phyloP scores from a whole-genome alignment of 2,113 vertebrate genomes.

The Trogon surrucura region DNA sequence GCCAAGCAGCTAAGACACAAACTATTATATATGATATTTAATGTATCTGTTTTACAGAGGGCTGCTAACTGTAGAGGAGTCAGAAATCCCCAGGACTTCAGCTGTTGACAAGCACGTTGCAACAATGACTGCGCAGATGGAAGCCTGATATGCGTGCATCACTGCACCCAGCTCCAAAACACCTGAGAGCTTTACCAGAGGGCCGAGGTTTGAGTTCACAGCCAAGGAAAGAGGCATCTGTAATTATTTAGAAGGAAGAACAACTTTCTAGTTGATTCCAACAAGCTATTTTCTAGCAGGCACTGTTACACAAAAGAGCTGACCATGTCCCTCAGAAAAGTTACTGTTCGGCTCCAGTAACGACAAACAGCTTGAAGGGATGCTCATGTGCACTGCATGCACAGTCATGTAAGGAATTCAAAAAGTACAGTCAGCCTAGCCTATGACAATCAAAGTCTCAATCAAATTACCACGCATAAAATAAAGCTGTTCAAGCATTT shows the following conservation, averaged over 20 bases:
- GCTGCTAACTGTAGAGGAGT: not conserved
- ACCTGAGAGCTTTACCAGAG: not conserved
- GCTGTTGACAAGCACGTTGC: not conserved
- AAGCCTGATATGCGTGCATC: not conserved
- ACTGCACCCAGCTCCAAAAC: not conserved
- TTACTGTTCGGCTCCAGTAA: not conserved
- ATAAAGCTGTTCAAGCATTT: not conserved
- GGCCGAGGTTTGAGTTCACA: not conserved
- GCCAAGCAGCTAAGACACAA: not conserved
- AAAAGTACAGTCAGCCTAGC: not conserved
- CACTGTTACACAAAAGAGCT: not conserved
- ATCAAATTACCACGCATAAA: not conserved
- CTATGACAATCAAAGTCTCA: not conserved
- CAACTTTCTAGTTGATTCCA: not conserved
- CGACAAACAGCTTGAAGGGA: not conserved
- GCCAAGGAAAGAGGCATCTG: no score
- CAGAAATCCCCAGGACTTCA: not conserved
- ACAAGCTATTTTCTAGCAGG: not conserved
- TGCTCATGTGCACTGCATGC: not conserved
- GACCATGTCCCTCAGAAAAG: not conserved
- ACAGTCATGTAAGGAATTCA: not conserved
- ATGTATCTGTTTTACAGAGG: not conserved
- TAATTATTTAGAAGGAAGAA: not conserved
- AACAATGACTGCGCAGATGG: not conserved
- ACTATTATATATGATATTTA: not conserved